Evolutionary conservation across 1,140 invertebrate genomes (phyloP).

Genomic region (Anthonomus grandis): DNA sequence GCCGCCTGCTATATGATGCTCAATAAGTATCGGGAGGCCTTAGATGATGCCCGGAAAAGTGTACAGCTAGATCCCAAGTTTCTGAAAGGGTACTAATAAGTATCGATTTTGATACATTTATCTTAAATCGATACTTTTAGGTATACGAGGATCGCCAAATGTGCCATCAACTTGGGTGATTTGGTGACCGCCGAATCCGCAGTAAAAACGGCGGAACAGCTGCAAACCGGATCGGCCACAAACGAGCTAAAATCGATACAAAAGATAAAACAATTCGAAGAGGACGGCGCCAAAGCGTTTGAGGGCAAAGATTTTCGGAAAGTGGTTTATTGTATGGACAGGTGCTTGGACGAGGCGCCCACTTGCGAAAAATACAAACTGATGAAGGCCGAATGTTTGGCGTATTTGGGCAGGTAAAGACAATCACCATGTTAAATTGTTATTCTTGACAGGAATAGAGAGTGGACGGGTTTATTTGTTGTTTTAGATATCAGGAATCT

Average conservation of each 20-base stretch:
- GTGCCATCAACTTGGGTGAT: slow-evolving; percentile 76
- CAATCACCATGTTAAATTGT: too few species aligned
- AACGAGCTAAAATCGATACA: slow-evolving; percentile 63
- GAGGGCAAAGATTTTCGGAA: slow-evolving; percentile 77
- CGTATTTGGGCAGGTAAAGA: slow-evolving; percentile 56
- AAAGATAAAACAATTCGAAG: slow-evolving; percentile 54
- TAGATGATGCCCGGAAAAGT: slow-evolving; percentile 78
- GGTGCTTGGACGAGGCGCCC: slow-evolving; percentile 57
- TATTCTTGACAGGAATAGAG: too few species aligned
- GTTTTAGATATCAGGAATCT: slow-evolving; percentile 70
- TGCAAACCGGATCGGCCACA: slow-evolving; percentile 64
- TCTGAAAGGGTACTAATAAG: slow-evolving; percentile 67
- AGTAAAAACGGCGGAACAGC: slow-evolving; percentile 63
- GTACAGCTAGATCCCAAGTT: slow-evolving; percentile 74
- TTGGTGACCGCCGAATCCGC: slow-evolving; percentile 70
- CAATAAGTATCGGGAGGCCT: slow-evolving; percentile 73
- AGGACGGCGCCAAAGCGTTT: slow-evolving; percentile 69
- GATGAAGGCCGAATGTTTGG: slow-evolving; percentile 84
- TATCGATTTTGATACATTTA: too few species aligned
- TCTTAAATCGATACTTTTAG: too few species aligned
- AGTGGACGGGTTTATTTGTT: too few species aligned
- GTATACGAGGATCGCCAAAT: slow-evolving; percentile 77
- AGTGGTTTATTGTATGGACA: slow-evolving; percentile 68
- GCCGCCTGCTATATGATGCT: slow-evolving; percentile 93
- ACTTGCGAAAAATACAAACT: slow-evolving; percentile 73